These are phyloP conservation scores for Darevskia nairensis DNA, from an alignment of 2,797 vertebrate species.

Conservation along the genomic window DNA sequence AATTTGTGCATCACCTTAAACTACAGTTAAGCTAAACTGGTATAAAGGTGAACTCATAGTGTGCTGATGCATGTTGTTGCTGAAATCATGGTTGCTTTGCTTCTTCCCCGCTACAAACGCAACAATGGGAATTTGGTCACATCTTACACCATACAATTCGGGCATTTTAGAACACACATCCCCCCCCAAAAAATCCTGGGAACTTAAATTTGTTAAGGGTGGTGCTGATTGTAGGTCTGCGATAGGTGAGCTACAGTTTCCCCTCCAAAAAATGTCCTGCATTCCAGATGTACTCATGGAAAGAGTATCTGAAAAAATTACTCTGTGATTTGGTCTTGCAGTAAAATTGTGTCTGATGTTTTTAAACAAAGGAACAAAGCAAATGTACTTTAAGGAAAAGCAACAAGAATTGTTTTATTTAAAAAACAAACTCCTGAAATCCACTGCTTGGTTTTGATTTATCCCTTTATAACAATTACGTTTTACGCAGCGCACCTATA, in stretches of 20 bases:
- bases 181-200: no score
- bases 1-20: no score
- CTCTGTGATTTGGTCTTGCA: not conserved
- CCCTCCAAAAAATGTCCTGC: not conserved
- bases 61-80: no score
- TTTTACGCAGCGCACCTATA: constrained; percentile 13
- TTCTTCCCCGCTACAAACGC: not conserved
- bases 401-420: not conserved
- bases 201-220: no score
- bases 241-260: no score
- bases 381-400: not conserved
- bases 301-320: not conserved
- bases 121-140: no score
- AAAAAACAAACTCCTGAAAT: not conserved
- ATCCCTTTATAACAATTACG: not conserved
- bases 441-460: not conserved
- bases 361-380: constrained; percentile 32
- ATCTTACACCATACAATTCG: no score
- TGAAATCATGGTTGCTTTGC: no score
- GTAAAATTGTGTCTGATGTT: not conserved
- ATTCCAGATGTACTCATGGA: not conserved
- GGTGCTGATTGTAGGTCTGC: no score
- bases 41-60: no score
- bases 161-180: no score
- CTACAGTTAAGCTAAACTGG: no score